Evolutionary conservation across 2,797 vertebrate genomes (phyloP).

Genomic region (Tachyglossus aculeatus): DNA sequence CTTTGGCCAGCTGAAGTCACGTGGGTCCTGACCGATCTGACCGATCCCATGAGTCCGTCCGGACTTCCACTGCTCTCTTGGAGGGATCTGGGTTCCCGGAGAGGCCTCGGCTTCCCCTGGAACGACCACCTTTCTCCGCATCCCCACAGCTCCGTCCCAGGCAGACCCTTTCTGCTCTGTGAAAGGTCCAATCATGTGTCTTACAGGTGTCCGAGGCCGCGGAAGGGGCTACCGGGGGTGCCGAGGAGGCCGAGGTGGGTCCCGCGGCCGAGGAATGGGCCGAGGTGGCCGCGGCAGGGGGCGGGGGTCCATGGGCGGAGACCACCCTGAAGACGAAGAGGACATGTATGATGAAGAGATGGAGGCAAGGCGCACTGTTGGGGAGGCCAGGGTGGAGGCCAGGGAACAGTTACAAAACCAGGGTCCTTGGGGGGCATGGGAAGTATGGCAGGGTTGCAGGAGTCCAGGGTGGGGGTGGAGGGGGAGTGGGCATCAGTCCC

Average conservation of each 20-base stretch:
- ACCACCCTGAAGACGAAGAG: slow-evolving; percentile 86
- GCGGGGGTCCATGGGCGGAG: slow-evolving; percentile 81
- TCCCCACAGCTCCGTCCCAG: rapidly evolving
- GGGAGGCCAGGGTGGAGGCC: background rate
- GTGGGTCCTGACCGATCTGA: background rate
- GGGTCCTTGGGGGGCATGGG: background rate
- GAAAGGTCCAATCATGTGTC: background rate
- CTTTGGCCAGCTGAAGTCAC: too few species aligned
- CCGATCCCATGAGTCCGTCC: rapidly evolving
- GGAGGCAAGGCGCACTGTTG: slow-evolving; percentile 75
- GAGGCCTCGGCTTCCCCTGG: too few species aligned
- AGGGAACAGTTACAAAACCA: background rate
- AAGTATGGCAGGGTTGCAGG: rapidly evolving
- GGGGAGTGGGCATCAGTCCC: background rate
- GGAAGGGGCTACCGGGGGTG: slow-evolving; percentile 84
- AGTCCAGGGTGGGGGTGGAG: background rate
- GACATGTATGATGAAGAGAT: slow-evolving; percentile 87
- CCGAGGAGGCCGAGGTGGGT: slow-evolving; percentile 82
- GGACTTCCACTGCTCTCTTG: too few species aligned
- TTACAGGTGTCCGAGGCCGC: slow-evolving; percentile 81
- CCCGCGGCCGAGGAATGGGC: slow-evolving; percentile 82
- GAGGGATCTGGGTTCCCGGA: too few species aligned
- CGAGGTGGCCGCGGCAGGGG: slow-evolving; percentile 75
- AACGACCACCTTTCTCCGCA: too few species aligned
- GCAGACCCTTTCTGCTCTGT: rapidly evolving